A percentile compares a stretch with the other conserved stretches of the same genome.
Conservation (phyloP, 2,888 invertebrate species). For the Hofmannophila pseudospretella region DNA sequence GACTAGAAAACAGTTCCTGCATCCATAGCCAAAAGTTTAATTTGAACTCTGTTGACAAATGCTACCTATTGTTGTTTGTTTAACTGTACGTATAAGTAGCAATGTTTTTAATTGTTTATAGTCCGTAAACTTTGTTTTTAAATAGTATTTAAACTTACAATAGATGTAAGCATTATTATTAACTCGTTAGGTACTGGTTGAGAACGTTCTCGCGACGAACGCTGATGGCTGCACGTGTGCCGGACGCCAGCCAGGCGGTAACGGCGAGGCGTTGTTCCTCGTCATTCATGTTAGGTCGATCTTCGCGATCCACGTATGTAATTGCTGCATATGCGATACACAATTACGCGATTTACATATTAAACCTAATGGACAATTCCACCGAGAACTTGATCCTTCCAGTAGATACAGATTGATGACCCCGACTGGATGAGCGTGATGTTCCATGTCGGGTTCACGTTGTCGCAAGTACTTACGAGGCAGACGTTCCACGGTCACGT, state of each 20-base stretch:
- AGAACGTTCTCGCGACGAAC: constrained; percentile 40
- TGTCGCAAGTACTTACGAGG: constrained; percentile 67
- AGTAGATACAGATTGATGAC: too few relatives aligned
- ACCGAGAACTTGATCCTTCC: constrained; percentile 19
- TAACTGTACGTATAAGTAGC: background rate
- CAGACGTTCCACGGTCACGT: constrained; percentile 68
- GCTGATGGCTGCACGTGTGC: constrained; percentile 55
- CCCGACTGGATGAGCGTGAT: constrained; percentile 34
- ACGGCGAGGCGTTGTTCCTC: constrained; percentile 44
- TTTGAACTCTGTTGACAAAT: too few relatives aligned
- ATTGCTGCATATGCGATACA: constrained; percentile 46
- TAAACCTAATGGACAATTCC: constrained; percentile 30
- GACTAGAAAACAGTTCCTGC: too few relatives aligned
- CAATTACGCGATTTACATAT: constrained; percentile 30
- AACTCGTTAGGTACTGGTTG: constrained; percentile 34
- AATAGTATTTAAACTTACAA: constrained; percentile 27
- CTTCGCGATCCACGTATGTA: constrained; percentile 42
- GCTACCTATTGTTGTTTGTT: too few relatives aligned
- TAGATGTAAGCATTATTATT: constrained; percentile 45
- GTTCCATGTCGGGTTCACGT: constrained; percentile 37
- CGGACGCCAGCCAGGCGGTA: constrained; percentile 24
- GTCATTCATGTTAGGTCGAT: constrained; percentile 53
- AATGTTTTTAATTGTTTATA: background rate
- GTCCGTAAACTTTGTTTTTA: background rate
- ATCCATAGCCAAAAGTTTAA: too few relatives aligned